Evolutionary conservation across 2,113 vertebrate species (phyloP).

Genomic region (Rhadina sibilatrix): DNA sequence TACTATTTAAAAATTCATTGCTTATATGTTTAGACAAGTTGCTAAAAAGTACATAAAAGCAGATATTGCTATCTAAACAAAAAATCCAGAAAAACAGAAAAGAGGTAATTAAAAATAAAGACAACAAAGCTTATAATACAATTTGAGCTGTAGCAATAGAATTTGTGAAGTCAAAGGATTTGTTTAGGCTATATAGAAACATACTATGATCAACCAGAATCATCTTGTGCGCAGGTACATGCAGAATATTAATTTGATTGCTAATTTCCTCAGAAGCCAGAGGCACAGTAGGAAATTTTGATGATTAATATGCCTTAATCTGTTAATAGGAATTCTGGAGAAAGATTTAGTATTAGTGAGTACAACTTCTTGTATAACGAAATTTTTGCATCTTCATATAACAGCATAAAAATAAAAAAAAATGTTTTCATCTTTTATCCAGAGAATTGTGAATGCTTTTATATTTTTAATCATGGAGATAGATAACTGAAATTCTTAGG

Average conservation of each 20-base stretch:
- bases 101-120: neutral
- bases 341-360: neutral
- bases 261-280: neutral
- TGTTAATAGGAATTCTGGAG: neutral
- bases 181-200: neutral
- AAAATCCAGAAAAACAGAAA: neutral
- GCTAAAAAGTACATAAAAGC: neutral
- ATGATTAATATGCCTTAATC: neutral
- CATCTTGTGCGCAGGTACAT: neutral
- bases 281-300: neutral
- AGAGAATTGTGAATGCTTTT: neutral
- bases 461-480: neutral
- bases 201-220: neutral
- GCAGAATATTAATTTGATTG: neutral
- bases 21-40: neutral
- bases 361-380: neutral
- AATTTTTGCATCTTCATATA: neutral
- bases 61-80: neutral
- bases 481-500: neutral
- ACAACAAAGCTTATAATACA: neutral
- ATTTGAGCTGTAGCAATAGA: neutral
- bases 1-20: neutral
- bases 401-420: neutral
- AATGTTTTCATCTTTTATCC: neutral
- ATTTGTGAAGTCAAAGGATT: neutral